Evolutionary conservation across 2,797 vertebrate species (phyloP), one percentile per base, ranked within the genome.

Genomic region (Notamacropus eugenii): DNA sequence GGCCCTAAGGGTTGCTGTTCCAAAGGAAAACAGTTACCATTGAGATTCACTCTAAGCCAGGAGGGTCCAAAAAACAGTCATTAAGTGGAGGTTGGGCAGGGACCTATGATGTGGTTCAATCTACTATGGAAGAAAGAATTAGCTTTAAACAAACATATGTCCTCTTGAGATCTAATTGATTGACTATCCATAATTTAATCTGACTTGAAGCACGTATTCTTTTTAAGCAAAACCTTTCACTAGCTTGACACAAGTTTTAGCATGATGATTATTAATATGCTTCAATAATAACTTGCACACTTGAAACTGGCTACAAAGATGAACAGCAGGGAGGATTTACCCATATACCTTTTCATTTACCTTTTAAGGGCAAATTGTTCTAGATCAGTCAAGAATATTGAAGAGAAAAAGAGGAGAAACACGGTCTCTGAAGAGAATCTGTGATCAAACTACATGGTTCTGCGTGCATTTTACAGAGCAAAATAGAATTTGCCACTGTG

Each of bases 131-230:
- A 58, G 93, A 50, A 94, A 57, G 13, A 19, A 16, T 87, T 96
- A 90, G 87, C 56, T 97, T 96, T 94, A 95, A 92, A 95, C 54
- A 95, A 92, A 94, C 52, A 87, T 90, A 56, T 22, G 74, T 74
- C 54, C 52, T n/a, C 19, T 22, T 62, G 34, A 59, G 34, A 1
- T 8, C 46, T 54, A 46, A 94, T 90, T 46, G 95, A 82, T 82
- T 24, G 40, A 54, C 56, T 95, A 52, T 24, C 28, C 40, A 87
- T 55, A 92, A 93, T 96, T 97, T 62, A 93, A 16, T 93, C 92
- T 59, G 82, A 54, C 40, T 74, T 24, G 0, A 52, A 31, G 0
- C 90, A 55, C 5, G 52, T 52, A 9, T 54, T 95, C 11, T 93
- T 34, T 82, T 95, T 96, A 92, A 92, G 94, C 46, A 91, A 54